These are phyloP conservation scores for Ceratosolen solmsi DNA, from an alignment of 1,140 invertebrate species.

Conservation along the genomic window DNA sequence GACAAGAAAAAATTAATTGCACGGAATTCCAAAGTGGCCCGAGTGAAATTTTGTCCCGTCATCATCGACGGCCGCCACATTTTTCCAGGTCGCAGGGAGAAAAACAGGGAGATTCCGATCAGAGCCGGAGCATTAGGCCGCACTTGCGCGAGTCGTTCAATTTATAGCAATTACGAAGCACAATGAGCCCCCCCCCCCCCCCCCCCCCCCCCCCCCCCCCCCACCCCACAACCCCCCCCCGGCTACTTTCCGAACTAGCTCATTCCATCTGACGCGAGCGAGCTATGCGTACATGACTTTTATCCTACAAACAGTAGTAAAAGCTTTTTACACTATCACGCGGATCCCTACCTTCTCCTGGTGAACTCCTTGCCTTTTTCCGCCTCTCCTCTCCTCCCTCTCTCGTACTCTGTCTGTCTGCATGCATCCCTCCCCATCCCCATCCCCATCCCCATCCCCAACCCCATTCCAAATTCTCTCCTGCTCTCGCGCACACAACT, in stretches of 20 bases:
- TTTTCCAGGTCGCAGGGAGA: constrained; percentile 28
- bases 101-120: constrained; percentile 49
- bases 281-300: neutral
- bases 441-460: neutral
- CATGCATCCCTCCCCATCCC: constrained; percentile 15
- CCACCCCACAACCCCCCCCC: neutral
- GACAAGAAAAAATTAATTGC: constrained; percentile 50
- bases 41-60: constrained; percentile 33
- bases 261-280: constrained; percentile 23
- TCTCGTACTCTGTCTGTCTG: constrained; percentile 45
- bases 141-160: constrained; percentile 53
- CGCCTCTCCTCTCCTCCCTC: neutral
- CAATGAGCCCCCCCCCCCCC: constrained; percentile 49
- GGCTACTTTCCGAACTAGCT: constrained; percentile 1
- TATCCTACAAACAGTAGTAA: constrained; percentile 41
- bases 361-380: neutral
- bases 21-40: constrained; percentile 39
- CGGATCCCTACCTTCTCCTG: neutral
- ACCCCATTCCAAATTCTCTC: too few relatives aligned
- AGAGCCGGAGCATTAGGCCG: constrained; percentile 27
- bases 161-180: constrained; percentile 63
- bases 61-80: constrained; percentile 28
- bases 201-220: neutral
- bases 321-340: constrained; percentile 51
- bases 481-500: neutral